Evolutionary conservation across 2,888 invertebrate genomes (phyloP).

Genomic region (Athalia cordata): DNA sequence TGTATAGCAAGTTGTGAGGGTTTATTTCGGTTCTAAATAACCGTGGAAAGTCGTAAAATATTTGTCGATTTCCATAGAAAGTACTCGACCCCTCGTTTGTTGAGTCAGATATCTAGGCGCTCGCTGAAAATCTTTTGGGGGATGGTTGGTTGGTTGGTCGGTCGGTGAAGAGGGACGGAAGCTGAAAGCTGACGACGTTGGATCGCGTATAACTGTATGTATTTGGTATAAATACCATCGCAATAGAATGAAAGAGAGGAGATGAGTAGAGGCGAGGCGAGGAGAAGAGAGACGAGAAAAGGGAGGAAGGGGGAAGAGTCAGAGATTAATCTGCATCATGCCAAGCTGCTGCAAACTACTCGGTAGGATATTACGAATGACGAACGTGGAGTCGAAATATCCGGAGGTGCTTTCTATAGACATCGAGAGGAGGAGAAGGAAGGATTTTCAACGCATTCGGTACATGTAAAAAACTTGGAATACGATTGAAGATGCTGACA

Average conservation of each 20-base stretch:
- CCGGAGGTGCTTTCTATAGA: neutral
- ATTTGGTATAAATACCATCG: conserved; percentile 42
- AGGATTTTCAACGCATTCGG: neutral
- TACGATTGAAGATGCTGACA: no score
- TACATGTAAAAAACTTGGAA: neutral
- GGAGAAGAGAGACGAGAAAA: conserved; percentile 29
- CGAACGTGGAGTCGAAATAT: conserved; percentile 16
- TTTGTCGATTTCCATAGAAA: conserved; percentile 63
- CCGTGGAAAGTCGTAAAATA: conserved; percentile 60
- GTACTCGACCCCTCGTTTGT: conserved; percentile 55
- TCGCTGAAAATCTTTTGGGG: conserved; percentile 41
- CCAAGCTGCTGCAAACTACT: conserved; percentile 31
- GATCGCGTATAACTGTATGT: conserved; percentile 48
- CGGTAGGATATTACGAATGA: conserved; percentile 25
- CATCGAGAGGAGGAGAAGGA: neutral
- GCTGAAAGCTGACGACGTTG: conserved; percentile 49
- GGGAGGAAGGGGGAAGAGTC: conserved; percentile 10
- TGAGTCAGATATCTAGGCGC: neutral
- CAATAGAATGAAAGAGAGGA: conserved; percentile 43
- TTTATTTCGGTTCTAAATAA: conserved; percentile 61
- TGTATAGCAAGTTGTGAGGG: conserved; percentile 40
- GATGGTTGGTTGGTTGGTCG: conserved; percentile 14
- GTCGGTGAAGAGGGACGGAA: conserved; percentile 6
- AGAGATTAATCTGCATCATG: conserved; percentile 44
- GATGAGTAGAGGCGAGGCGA: conserved; percentile 28